Evolutionary conservation across 2,113 vertebrate genomes (phyloP).

Genomic region (Festucalex cinctus): DNA sequence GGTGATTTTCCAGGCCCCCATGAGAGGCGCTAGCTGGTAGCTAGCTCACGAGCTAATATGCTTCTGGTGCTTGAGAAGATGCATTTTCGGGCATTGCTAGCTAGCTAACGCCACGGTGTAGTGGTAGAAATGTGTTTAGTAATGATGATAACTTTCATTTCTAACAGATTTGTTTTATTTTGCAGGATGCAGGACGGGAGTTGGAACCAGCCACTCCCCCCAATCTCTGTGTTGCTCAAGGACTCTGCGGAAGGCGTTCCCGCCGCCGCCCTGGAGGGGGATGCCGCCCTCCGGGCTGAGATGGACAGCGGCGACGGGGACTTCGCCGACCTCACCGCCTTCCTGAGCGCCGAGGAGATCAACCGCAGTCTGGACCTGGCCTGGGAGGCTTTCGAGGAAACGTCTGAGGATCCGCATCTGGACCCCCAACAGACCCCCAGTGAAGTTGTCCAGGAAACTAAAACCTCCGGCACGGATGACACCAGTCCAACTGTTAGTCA

Average conservation of each 20-base stretch:
- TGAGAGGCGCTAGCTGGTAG: no score
- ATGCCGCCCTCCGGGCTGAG: constrained; percentile 79
- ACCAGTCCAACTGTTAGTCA: constrained; percentile 52
- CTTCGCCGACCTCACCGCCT: constrained; percentile 85
- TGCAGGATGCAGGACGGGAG: constrained; percentile 83
- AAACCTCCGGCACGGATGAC: constrained; percentile 28
- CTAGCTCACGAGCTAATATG: no score
- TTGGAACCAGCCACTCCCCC: constrained; percentile 71
- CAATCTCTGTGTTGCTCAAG: constrained; percentile 67
- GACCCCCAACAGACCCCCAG: constrained; percentile 47
- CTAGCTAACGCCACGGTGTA: no score
- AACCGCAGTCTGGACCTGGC: constrained; percentile 89
- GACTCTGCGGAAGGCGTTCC: constrained; percentile 58
- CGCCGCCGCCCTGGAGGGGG: constrained; percentile 46
- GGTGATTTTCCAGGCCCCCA: no score
- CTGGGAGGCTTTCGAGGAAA: constrained; percentile 78
- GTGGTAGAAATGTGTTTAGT: no score
- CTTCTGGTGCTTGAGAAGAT: no score
- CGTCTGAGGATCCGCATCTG: constrained; percentile 45
- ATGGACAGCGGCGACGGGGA: constrained; percentile 71
- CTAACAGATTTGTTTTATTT: constrained; percentile 41
- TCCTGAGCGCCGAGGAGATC: constrained; percentile 92
- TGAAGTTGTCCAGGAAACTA: constrained; percentile 34
- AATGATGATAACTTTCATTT: not conserved
- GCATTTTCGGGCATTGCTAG: no score